Base-by-base conservation (phyloP, 2,797 vertebrate genomes). In the Sebastes iracundus region DNA sequence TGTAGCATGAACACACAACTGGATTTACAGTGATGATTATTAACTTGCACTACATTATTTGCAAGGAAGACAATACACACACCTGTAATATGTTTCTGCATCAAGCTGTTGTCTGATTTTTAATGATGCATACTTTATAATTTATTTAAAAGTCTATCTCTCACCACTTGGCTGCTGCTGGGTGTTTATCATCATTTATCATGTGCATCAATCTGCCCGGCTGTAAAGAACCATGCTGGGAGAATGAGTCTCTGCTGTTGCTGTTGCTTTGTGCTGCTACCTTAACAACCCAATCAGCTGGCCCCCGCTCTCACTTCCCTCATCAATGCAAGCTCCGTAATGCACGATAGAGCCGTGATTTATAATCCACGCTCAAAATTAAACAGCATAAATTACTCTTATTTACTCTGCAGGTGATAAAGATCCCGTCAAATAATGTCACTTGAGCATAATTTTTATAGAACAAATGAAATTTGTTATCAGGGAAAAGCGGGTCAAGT, bases 391-490 rank as follows among this genome's bases (percentile, higher is more conserved):
- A 96, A 96, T 96, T 95, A 96, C 94, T 95, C 95, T 95, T 96
- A 96, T 96, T 96, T 96, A 96, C 94, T 95, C 95, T 94, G 92
- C 92, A 92, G 93, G 93, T 96, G 95, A 96, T 96, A 95, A 96
- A 96, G 94, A 96, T 95, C 94, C 95, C 91, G 92, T 96, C 95
- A 95, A 94, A 94, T 96, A 96, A 95, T 95, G 95, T 95, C 96
- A 96, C 92, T 95, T 94, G 93, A 94, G 95, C 93, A 95, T 95
- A 94, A 94, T 96, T 96, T 96, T 95, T 96, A 95, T 94, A 93
- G 94, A 96, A 95, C 95, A 95, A 95, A 95, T 96, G 95, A 95
- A 96, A 96, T 95, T 95, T 96, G 94, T 95, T 96, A 96, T 95
- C 94, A 95, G 92, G 94, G 91, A 93, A 95, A 95, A 92, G 92